A percentile compares a stretch with the other conserved stretches of the same genome.
These are phyloP conservation scores for Melikaiella ostensackeni DNA, from an alignment of 2,888 invertebrate species.

Conservation along the genomic window DNA sequence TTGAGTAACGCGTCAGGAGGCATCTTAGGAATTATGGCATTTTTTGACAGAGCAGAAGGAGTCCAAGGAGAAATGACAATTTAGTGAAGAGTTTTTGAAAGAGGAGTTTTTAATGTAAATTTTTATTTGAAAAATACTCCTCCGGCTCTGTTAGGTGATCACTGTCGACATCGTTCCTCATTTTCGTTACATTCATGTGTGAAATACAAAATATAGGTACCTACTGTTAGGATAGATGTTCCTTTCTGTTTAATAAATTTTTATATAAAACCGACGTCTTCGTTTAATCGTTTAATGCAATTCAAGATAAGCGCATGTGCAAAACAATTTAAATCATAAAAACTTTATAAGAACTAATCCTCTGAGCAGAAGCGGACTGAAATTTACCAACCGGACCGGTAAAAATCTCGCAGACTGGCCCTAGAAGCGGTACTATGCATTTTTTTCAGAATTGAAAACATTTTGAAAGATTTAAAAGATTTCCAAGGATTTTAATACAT, in stretches of 20 bases:
- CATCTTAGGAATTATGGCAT: conserved; percentile 13
- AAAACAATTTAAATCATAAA: background rate
- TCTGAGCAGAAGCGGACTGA: too few relatives aligned
- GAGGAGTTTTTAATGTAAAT: conserved; percentile 12
- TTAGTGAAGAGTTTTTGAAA: background rate
- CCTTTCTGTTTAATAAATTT: conserved; percentile 58
- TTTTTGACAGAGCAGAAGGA: conserved; percentile 29
- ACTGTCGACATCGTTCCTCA: conserved; percentile 40
- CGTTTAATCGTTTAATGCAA: conserved; percentile 8
- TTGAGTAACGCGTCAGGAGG: conserved; percentile 38
- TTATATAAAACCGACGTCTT: conserved; percentile 49
- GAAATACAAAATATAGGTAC: conserved; percentile 50
- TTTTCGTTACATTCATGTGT: conserved; percentile 51
- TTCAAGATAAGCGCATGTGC: background rate
- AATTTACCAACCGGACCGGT: too few relatives aligned
- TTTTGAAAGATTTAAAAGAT: too few relatives aligned
- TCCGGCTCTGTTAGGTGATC: conserved; percentile 34
- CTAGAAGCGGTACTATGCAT: too few relatives aligned
- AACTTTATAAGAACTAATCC: background rate
- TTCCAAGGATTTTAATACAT: too few relatives aligned
- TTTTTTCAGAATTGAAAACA: too few relatives aligned
- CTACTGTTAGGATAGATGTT: conserved; percentile 53
- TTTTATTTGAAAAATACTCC: conserved; percentile 16
- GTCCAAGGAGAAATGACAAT: conserved; percentile 14
- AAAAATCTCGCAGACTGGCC: too few relatives aligned